A percentile compares a stretch with the other conserved stretches of the same genome.
Conservation (phyloP, 2,797 vertebrate species). For the Enteromius radiatus region DNA sequence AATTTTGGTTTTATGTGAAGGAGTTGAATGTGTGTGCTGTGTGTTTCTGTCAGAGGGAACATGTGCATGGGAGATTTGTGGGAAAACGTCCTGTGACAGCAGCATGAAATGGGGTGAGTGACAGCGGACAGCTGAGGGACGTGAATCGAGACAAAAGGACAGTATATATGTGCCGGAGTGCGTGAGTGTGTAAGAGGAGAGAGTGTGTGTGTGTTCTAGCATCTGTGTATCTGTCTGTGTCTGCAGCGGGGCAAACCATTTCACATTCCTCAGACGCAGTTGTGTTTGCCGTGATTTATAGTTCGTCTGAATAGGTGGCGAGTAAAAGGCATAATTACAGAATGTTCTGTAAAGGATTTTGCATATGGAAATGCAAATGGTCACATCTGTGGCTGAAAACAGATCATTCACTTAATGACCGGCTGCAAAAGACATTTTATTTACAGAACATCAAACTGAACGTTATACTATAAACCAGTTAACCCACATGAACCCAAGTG, state of each 20-base stretch:
- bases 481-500: neutral
- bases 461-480: neutral
- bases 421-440: conserved; percentile 12
- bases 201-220: conserved; percentile 36
- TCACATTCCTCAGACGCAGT: conserved; percentile 37
- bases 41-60: conserved; percentile 37
- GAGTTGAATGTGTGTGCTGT: neutral
- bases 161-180: conserved; percentile 10
- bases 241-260: neutral
- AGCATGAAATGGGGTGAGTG: conserved; percentile 53
- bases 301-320: neutral
- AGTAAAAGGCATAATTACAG: conserved; percentile 35
- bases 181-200: conserved; percentile 45
- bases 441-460: conserved; percentile 29
- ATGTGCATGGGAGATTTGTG: conserved; percentile 25
- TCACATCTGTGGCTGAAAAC: conserved; percentile 14
- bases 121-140: conserved; percentile 52
- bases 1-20: neutral
- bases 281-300: conserved; percentile 46
- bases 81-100: conserved; percentile 35
- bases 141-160: conserved; percentile 56
- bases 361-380: conserved; percentile 37
- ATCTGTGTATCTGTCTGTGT: conserved; percentile 47
- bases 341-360: conserved; percentile 11
- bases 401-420: conserved; percentile 33